These are phyloP conservation scores for Drosophila biarmipes DNA, from an alignment of 1,140 invertebrate genomes.

Conservation along the genomic window DNA sequence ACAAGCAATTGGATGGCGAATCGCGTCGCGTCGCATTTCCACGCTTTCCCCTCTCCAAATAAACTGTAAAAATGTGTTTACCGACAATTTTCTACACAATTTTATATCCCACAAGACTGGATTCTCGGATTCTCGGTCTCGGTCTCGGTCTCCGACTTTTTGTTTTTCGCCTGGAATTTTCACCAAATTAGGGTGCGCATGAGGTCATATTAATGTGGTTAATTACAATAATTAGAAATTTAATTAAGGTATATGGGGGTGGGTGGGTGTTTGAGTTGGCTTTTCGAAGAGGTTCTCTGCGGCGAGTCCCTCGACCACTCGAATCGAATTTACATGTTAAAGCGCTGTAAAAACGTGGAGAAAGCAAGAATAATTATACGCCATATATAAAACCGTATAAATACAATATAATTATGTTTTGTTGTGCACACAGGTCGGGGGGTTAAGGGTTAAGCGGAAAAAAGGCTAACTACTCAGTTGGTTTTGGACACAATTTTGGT, in stretches of 20 bases:
- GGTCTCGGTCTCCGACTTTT: conserved; percentile 17
- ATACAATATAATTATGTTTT: conserved; percentile 66
- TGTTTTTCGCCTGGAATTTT: conserved; percentile 65
- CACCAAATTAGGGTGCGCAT: conserved; percentile 81
- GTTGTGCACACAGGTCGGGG: too few relatives aligned
- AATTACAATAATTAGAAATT: conserved; percentile 83
- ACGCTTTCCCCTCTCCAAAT: conserved; percentile 55
- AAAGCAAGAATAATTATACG: conserved; percentile 44
- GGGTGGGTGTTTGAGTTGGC: conserved; percentile 16
- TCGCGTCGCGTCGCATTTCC: conserved; percentile 43
- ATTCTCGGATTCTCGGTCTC: conserved; percentile 9
- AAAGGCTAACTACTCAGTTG: conserved; percentile 22
- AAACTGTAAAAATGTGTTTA: conserved; percentile 83
- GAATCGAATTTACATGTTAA: conserved; percentile 82
- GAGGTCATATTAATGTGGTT: conserved; percentile 83
- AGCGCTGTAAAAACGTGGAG: conserved; percentile 63
- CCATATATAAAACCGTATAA: conserved; percentile 55
- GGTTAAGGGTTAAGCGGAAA: conserved; percentile 3
- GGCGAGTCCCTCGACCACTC: conserved; percentile 29
- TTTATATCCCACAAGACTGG: conserved; percentile 67
- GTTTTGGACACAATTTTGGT: background rate
- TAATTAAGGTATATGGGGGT: conserved; percentile 72
- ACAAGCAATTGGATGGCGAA: conserved; percentile 25
- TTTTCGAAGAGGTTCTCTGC: background rate
- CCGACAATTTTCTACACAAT: conserved; percentile 83